Base-by-base conservation (phyloP, 2,888 invertebrate genomes). In the Dorcus hopei region DNA sequence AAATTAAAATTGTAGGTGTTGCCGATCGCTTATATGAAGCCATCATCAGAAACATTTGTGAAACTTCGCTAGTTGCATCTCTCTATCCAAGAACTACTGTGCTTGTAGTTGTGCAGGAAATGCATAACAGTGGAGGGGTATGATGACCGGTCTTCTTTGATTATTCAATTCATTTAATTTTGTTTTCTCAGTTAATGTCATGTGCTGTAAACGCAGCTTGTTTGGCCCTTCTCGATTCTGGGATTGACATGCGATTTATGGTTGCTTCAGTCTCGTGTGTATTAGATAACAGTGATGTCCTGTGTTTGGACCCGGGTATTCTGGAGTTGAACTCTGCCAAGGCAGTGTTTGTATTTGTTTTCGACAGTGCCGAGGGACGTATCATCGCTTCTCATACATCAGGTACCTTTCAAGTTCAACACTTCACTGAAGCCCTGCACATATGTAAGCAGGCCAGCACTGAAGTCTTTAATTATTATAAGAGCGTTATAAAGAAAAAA, bases 91-190 rank as follows among this genome's bases (percentile, higher is more conserved):
- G 94, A 50, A 87, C 94, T 0, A 86, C 88, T 26, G 85, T 96
- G 67, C 83, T 85, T 0, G 80, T 96, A 42, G 87, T 90, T 54
- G 77, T 96, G 54, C 95, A 96, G 76, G 95, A 96, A 80, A 78
- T 95, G 71, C 92, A 95, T 73, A 88, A 94, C 77, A 84, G 81
- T 74, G 91, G 92, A 65, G 88, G 90, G 67, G 93, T 93, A 82
- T 79, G 53, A 43, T 42, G 40, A 58, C 0, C 19, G 4, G 1
- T 23, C 11, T 7, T 33, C 1, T 33, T 33, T 5, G 4, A 11
- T n/a, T 11, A 11, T 38, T 23, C 43, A 14, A 26, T 11, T 56
- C 9, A 43, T 48, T 45, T 61, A 53, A 33, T 42, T 48, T 52
- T 50, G 49, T 54, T 69, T 26, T 77, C 80, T 61, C 77, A 89